Evolutionary conservation across 2,113 vertebrate genomes (phyloP), one percentile per base, ranked within the genome.

Genomic region (Prunella himalayana): DNA sequence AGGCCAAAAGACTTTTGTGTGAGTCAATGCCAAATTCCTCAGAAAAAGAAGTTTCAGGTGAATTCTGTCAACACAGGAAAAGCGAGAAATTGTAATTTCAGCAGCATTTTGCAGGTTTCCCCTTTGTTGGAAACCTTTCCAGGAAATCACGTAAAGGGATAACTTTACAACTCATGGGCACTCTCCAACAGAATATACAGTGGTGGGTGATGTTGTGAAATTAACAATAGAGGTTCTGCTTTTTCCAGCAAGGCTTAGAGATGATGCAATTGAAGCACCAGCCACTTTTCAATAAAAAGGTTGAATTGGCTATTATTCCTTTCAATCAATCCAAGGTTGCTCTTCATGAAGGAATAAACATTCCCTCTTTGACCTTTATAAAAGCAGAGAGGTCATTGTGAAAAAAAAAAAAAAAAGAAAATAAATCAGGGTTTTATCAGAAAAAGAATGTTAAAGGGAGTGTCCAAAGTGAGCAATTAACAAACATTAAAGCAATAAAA

Each of bases 291-390:
- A 92, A 75, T 95, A 94, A 91, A 95, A 69, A n/a, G 44, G 8
- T 63, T 82, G 72, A 82, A 90, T 63, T 15, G 60, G 39, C 24
- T 90, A 70, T 95, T 95, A 27, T 3, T 79, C 16, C 59, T 95
- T 95, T 82, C 64, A 92, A n/a, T 97, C 73, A 93, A 59, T 93
- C 53, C 90, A 95, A 95, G 82, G 92, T 53, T 95, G 75, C 8
- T 70, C 87, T 96, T 96, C 90, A 92, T 86, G 87, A 90, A 54
- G 78, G 60, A 87, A 90, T 73, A 92, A 49, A 64, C 64, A 73
- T 91, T 92, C 42, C 51, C 14, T 82, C 30, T 77, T 86, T 89
- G 77, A 95, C 95, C 93, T 97, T 94, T 84, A 83, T 66, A 94
- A 94, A 93, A 90, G 41, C 15, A 6, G 75, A 53, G 41, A 75